Evolutionary conservation across 2,888 invertebrate species (phyloP).

Genomic region (Drosophila longiperda): DNA sequence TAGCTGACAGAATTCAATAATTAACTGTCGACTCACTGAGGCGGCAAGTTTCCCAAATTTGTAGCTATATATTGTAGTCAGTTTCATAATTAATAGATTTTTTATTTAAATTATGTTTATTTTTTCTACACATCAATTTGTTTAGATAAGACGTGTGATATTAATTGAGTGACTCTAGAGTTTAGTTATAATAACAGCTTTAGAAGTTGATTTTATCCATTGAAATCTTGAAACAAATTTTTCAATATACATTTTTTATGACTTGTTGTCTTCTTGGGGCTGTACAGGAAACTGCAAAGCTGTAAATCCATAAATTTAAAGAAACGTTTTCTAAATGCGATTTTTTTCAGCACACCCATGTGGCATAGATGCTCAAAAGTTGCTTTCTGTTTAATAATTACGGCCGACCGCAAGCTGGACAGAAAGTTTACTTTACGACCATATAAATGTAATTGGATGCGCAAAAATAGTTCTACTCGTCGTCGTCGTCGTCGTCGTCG

Average conservation of each 20-base stretch:
- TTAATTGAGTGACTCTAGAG: slow-evolving; percentile 33
- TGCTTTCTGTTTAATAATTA: slow-evolving; percentile 58
- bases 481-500: background rate
- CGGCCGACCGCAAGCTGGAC: slow-evolving; percentile 64
- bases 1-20: slow-evolving; percentile 48
- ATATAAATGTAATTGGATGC: slow-evolving; percentile 83
- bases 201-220: slow-evolving; percentile 10
- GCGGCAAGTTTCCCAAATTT: slow-evolving; percentile 48
- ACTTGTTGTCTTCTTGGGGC: slow-evolving; percentile 2
- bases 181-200: slow-evolving; percentile 22
- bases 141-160: slow-evolving; percentile 41
- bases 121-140: slow-evolving; percentile 41
- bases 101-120: slow-evolving; percentile 44
- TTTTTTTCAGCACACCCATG: slow-evolving; percentile 15
- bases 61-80: slow-evolving; percentile 38
- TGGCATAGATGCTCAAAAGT: slow-evolving; percentile 1
- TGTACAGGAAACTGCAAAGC: slow-evolving; percentile 15
- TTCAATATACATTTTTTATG: slow-evolving; percentile 15
- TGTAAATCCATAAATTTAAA: slow-evolving; percentile 29
- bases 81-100: slow-evolving; percentile 50
- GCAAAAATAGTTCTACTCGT: slow-evolving; percentile 67
- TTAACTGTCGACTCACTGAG: slow-evolving; percentile 41
- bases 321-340: slow-evolving; percentile 13
- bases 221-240: background rate
- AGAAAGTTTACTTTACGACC: slow-evolving; percentile 79